Percentiles rank a stretch among this genome's conserved stretches.
phyloP scores from a whole-genome alignment of 2,797 vertebrate species.

The Scolopax bukidnonensis region DNA sequence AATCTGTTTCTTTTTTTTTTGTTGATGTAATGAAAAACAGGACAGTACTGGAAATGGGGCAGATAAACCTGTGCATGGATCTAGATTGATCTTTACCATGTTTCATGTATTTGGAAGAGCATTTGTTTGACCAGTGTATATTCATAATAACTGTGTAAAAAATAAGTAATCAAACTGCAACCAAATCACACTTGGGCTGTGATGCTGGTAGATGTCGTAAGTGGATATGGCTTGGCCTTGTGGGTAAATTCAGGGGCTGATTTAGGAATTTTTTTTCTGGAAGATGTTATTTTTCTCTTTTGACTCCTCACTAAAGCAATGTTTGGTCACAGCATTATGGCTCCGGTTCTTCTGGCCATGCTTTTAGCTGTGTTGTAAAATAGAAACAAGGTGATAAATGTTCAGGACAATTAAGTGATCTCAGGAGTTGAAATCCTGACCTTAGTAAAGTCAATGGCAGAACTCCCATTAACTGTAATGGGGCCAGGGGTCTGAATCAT shows the following conservation, averaged over 20 bases:
- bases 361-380: neutral
- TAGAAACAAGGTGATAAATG: neutral
- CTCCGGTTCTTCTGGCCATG: neutral
- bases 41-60: neutral
- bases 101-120: neutral
- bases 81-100: neutral
- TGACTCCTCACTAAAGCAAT: neutral
- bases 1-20: neutral
- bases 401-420: neutral
- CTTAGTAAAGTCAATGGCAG: neutral
- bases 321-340: neutral
- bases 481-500: neutral
- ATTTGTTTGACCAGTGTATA: neutral
- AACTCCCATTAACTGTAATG: conserved; percentile 5
- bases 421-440: conserved; percentile 12
- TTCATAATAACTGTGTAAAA: neutral
- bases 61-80: neutral
- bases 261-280: neutral
- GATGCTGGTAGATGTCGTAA: neutral
- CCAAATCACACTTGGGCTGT: neutral
- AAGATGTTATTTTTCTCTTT: neutral
- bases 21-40: neutral
- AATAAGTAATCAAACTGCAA: neutral
- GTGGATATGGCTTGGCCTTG: neutral
- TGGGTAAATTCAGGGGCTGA: neutral